Evolutionary conservation across 2,888 invertebrate genomes (phyloP).

Genomic region (Amiota communis): DNA sequence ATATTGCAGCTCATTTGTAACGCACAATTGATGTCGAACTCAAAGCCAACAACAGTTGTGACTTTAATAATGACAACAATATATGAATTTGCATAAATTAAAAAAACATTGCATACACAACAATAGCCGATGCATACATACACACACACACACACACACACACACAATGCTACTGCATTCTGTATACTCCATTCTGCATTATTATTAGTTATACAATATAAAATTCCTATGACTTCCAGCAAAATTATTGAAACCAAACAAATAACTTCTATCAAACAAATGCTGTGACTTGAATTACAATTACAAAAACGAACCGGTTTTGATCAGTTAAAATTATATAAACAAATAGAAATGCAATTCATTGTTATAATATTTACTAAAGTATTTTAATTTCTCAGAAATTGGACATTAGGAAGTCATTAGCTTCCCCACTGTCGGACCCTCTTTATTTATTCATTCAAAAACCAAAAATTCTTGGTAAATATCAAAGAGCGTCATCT

Average conservation of each 20-base stretch:
- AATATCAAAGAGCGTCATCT: too few species aligned
- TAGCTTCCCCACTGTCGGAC: too few species aligned
- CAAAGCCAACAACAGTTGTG: slow-evolving; percentile 19
- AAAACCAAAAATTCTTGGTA: too few species aligned
- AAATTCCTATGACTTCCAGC: slow-evolving; percentile 14
- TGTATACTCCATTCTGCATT: not conserved
- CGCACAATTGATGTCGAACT: slow-evolving; percentile 15
- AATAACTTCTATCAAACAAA: not conserved
- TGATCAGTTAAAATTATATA: too few species aligned
- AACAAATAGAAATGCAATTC: too few species aligned
- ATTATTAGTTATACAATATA: slow-evolving; percentile 1
- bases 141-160: too few species aligned
- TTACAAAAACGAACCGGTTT: not conserved
- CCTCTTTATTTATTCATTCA: too few species aligned
- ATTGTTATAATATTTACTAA: too few species aligned
- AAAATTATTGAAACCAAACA: slow-evolving; percentile 1
- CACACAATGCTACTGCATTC: not conserved
- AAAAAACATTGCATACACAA: slow-evolving; percentile 19
- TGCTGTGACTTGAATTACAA: slow-evolving; percentile 8
- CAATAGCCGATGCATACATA: slow-evolving; percentile 3
- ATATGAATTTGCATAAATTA: slow-evolving; percentile 46
- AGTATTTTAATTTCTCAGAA: too few species aligned
- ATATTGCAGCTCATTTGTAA: slow-evolving; percentile 32
- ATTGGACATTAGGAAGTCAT: too few species aligned
- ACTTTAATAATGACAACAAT: slow-evolving; percentile 20